Conservation (phyloP, 2,113 vertebrate genomes). For the Phyllopteryx taeniolatus region DNA sequence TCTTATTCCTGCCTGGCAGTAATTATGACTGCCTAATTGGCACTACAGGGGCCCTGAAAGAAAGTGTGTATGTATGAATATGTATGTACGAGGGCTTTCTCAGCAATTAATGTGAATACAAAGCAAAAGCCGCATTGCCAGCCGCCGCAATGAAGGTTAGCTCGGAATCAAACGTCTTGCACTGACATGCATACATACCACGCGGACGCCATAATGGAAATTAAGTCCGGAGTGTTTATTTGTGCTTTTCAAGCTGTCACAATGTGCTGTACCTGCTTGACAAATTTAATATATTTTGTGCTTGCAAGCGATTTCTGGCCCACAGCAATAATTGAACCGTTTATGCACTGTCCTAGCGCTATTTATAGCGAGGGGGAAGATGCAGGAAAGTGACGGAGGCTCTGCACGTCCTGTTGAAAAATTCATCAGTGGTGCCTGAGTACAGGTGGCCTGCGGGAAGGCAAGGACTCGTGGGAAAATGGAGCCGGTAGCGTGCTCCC, state of each 20-base stretch:
- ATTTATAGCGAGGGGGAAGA: conserved; percentile 23
- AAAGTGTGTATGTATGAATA: conserved; percentile 5
- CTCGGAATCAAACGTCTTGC: conserved; percentile 26
- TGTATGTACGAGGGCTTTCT: conserved; percentile 25
- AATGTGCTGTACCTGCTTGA: neutral
- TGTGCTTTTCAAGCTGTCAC: neutral
- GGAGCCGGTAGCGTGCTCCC: neutral
- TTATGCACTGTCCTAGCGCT: neutral
- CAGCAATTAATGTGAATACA: conserved; percentile 42
- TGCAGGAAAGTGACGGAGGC: neutral
- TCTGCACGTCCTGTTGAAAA: conserved; percentile 24
- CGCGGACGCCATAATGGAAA: neutral
- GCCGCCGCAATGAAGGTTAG: conserved; percentile 30
- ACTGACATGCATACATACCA: conserved; percentile 8
- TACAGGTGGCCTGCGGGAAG: conserved; percentile 12
- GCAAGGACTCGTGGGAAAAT: neutral
- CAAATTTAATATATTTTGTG: neutral
- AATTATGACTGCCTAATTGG: conserved; percentile 65
- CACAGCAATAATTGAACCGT: conserved; percentile 1
- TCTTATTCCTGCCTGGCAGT: conserved; percentile 53
- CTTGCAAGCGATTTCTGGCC: conserved; percentile 13
- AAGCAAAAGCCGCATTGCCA: conserved; percentile 20
- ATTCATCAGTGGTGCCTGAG: conserved; percentile 20
- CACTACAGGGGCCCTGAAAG: conserved; percentile 47
- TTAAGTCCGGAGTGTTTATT: neutral